Conservation (phyloP, 1,140 invertebrate genomes). For the Drosophila bocki region DNA sequence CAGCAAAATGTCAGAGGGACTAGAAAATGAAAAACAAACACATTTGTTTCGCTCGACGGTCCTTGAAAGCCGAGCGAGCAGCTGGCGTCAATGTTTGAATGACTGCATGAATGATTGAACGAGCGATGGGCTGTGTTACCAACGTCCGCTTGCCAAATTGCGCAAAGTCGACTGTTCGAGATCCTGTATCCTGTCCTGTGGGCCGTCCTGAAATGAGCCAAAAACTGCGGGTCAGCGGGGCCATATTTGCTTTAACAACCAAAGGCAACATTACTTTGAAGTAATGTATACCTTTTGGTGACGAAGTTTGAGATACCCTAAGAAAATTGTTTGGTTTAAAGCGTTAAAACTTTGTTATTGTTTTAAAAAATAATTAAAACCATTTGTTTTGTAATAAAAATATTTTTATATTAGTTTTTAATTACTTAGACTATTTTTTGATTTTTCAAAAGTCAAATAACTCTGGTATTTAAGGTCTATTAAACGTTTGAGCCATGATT, state of each 20-base stretch:
- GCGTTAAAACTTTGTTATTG: not conserved
- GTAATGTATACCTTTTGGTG: not conserved
- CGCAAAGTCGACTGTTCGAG: constrained; percentile 19
- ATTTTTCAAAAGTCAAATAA: too few species aligned
- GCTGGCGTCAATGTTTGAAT: constrained; percentile 75
- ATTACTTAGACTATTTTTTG: too few species aligned
- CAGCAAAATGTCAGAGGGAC: constrained; percentile 45
- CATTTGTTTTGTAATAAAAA: not conserved
- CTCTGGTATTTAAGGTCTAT: too few species aligned
- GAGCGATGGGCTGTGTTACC: constrained; percentile 47
- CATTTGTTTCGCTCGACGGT: constrained; percentile 60
- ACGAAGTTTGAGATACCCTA: not conserved
- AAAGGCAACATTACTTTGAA: constrained; percentile 10
- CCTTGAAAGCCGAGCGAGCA: constrained; percentile 40
- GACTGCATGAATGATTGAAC: constrained; percentile 75
- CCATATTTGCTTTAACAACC: constrained; percentile 64
- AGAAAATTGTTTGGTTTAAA: not conserved
- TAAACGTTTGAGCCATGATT: too few species aligned
- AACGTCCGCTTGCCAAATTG: constrained; percentile 60
- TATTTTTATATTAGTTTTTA: not conserved
- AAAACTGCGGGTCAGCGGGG: constrained; percentile 61
- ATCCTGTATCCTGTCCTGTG: constrained; percentile 26
- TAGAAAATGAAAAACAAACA: constrained; percentile 77
- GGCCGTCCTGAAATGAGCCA: constrained; percentile 61
- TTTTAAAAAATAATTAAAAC: not conserved